phyloP scores from a whole-genome alignment of 2,113 vertebrate genomes.

The Progne subis region DNA sequence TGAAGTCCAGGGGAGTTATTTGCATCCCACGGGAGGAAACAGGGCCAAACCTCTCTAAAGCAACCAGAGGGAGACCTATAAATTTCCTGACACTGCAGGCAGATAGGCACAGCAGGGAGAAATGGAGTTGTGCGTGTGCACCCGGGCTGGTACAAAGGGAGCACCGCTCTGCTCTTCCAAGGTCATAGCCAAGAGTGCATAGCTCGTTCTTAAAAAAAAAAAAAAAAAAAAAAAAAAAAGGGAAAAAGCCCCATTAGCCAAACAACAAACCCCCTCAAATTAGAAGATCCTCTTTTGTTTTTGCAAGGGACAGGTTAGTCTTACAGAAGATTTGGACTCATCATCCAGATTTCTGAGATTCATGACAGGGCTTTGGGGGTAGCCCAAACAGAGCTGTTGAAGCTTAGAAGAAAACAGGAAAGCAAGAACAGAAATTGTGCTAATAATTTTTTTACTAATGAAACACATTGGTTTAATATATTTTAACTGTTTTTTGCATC shows the following conservation, averaged over 20 bases:
- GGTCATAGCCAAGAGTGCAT: neutral
- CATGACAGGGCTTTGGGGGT: neutral
- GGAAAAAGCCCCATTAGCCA: neutral
- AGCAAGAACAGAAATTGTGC: neutral
- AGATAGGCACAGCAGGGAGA: neutral
- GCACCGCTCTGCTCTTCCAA: neutral
- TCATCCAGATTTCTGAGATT: neutral
- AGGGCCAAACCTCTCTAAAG: neutral
- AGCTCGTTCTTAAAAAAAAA: neutral
- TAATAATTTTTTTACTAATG: neutral
- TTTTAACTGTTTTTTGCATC: neutral
- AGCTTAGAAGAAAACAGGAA: neutral
- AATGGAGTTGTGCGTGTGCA: neutral
- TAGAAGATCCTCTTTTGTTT: neutral
- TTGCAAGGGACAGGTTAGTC: neutral
- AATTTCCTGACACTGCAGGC: neutral
- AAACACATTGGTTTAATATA: neutral
- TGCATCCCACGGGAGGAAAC: neutral
- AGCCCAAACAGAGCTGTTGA: neutral
- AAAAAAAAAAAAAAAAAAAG: neutral
- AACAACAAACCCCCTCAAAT: neutral
- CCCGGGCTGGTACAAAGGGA: neutral
- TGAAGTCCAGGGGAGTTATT: neutral
- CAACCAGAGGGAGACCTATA: neutral
- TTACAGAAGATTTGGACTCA: neutral